A percentile compares a stretch with the other conserved stretches of the same genome.
These are phyloP conservation scores for Gadopsis marmoratus DNA, from an alignment of 2,797 vertebrate genomes.

Conservation along the genomic window DNA sequence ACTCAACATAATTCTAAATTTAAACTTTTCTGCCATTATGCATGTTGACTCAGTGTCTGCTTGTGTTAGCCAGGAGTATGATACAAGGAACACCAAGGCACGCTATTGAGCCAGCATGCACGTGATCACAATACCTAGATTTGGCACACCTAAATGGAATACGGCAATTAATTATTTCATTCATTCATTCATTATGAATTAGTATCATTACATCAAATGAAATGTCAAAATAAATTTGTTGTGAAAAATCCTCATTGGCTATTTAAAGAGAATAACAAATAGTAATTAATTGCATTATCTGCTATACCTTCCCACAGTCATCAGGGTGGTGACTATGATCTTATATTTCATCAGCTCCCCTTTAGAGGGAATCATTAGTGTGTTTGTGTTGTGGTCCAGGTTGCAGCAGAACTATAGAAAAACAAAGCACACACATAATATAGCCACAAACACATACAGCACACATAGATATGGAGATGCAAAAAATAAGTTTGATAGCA, in stretches of 20 bases:
- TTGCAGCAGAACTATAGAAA: slow-evolving; percentile 85
- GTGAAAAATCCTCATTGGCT: not conserved
- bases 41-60: not conserved
- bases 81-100: not conserved
- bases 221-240: not conserved
- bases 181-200: not conserved
- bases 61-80: not conserved
- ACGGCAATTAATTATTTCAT: not conserved
- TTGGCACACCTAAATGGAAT: not conserved
- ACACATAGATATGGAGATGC: not conserved
- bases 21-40: not conserved
- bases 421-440: slow-evolving; percentile 1
- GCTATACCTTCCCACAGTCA: slow-evolving; percentile 88
- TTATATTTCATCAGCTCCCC: slow-evolving; percentile 78
- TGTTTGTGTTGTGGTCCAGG: slow-evolving; percentile 60
- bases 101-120: not conserved
- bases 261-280: not conserved
- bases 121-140: not conserved
- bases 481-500: not conserved
- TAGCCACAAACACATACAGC: not conserved
- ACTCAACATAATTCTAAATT: not conserved
- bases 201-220: not conserved
- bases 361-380: slow-evolving; percentile 81
- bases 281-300: not conserved
- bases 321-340: slow-evolving; percentile 87